Conservation (phyloP, 2,113 vertebrate genomes). For the Phoxinus phoxinus region DNA sequence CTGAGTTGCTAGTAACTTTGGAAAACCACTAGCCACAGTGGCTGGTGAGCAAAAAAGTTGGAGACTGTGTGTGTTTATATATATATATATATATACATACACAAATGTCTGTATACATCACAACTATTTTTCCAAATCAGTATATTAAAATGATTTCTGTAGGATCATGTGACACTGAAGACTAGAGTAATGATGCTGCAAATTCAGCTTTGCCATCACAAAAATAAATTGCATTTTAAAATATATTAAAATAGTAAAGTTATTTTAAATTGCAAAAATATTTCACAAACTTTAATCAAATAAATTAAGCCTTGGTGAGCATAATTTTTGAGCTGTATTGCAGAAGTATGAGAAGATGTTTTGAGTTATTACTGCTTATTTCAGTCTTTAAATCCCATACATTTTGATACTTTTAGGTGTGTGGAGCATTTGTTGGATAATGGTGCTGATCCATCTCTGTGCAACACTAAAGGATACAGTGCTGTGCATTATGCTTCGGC, state of each 20-base stretch:
- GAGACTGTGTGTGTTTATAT: no score
- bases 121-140: no score
- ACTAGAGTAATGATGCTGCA: not conserved
- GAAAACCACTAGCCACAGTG: no score
- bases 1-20: no score
- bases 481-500: slow-evolving; percentile 96
- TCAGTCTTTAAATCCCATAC: not conserved
- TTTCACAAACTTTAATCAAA: no score
- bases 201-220: no score
- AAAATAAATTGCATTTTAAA: not conserved
- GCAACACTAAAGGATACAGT: slow-evolving; percentile 93
- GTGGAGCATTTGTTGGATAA: slow-evolving; percentile 94
- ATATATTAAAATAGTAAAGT: no score
- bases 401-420: slow-evolving; percentile 77
- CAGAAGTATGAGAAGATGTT: not conserved
- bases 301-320: no score
- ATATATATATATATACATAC: no score
- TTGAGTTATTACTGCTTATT: not conserved
- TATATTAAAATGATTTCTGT: not conserved
- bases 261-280: no score
- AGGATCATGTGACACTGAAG: not conserved
- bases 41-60: no score
- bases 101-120: no score
- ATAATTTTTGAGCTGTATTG: not conserved
- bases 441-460: slow-evolving; percentile 90